Percentiles rank a stretch among this genome's conserved stretches.
phyloP scores from a whole-genome alignment of 2,888 invertebrate species.

The Drosophila kokeensis region DNA sequence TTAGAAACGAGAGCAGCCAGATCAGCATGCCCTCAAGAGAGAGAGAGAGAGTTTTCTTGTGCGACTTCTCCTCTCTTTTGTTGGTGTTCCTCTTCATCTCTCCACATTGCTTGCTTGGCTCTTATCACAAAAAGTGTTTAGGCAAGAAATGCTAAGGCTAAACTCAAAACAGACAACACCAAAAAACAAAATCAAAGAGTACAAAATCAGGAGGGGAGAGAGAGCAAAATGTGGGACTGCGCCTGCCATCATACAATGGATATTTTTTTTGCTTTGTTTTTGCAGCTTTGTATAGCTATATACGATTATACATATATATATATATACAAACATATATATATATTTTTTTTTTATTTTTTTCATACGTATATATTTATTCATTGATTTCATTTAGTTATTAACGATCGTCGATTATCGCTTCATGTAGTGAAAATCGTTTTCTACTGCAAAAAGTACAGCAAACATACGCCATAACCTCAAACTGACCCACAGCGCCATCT shows the following conservation, averaged over 20 bases:
- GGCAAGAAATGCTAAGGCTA: conserved; percentile 5
- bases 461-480: conserved; percentile 12
- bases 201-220: conserved; percentile 4
- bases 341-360: conserved; percentile 7
- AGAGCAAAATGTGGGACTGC: conserved; percentile 11
- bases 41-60: not conserved
- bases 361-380: conserved; percentile 22
- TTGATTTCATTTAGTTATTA: conserved; percentile 35
- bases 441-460: conserved; percentile 43
- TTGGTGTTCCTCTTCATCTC: not conserved
- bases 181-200: conserved; percentile 1
- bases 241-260: conserved; percentile 23
- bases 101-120: conserved; percentile 11
- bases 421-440: conserved; percentile 37
- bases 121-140: conserved; percentile 53
- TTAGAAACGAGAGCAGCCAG: conserved; percentile 2
- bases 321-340: conserved; percentile 18
- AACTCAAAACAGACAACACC: not conserved
- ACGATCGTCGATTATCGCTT: conserved; percentile 23
- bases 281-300: conserved; percentile 20
- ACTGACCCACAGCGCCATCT: conserved; percentile 2
- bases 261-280: not conserved
- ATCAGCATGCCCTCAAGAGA: not conserved
- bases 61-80: not conserved
- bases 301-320: conserved; percentile 3